phyloP scores from a whole-genome alignment of 1,140 invertebrate genomes.

The Drosophila biarmipes region DNA sequence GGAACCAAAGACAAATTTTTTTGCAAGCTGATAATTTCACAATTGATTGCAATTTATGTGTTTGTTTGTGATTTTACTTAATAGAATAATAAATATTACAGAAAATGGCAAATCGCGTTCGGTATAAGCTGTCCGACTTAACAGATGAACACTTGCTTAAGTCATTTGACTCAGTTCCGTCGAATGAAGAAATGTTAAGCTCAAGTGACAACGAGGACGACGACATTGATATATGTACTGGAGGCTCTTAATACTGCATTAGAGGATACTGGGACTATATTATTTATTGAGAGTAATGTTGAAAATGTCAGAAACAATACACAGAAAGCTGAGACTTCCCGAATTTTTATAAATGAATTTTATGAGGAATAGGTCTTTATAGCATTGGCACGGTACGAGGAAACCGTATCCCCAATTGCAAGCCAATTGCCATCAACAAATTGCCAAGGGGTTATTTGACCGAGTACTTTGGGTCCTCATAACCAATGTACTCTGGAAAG shows the following conservation, averaged over 20 bases:
- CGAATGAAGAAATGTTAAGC: slow-evolving; percentile 8
- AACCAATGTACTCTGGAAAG: slow-evolving; percentile 40
- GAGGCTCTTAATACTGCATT: slow-evolving; percentile 17
- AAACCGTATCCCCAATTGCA: no score
- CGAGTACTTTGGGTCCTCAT: slow-evolving; percentile 30
- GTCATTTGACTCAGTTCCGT: slow-evolving; percentile 12
- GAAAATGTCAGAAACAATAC: background rate
- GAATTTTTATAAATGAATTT: background rate
- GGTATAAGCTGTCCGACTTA: background rate
- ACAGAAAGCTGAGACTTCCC: background rate
- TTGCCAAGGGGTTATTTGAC: slow-evolving; percentile 19
- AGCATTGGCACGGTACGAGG: slow-evolving; percentile 5
- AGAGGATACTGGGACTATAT: slow-evolving; percentile 4
- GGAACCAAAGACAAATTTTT: background rate
- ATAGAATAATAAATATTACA: no score
- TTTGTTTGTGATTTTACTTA: no score
- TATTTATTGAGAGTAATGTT: slow-evolving; percentile 8
- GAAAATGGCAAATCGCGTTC: background rate
- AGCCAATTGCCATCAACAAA: slow-evolving; percentile 5
- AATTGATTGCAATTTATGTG: no score
- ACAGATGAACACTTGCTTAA: slow-evolving; percentile 1
- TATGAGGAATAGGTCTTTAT: slow-evolving; percentile 5
- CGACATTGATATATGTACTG: slow-evolving; percentile 2
- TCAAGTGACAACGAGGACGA: slow-evolving; percentile 8
- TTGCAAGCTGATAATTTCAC: slow-evolving; percentile 2